Evolutionary conservation across 2,797 vertebrate genomes (phyloP).

Genomic region (Rhinoraja longicauda): DNA sequence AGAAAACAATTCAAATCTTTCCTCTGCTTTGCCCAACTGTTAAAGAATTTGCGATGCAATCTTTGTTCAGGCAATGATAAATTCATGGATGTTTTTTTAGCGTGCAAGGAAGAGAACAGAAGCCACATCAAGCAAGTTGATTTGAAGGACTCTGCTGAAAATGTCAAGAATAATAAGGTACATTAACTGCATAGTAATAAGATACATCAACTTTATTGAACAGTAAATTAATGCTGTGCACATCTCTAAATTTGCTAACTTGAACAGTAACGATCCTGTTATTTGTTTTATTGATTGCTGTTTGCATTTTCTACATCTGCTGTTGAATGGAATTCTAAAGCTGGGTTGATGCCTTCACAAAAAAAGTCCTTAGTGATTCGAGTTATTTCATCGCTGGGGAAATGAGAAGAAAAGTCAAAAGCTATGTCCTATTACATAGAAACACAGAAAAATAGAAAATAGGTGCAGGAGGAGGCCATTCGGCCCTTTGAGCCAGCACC

Average conservation of each 20-base stretch:
- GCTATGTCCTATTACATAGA: neutral
- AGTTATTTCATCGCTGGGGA: neutral
- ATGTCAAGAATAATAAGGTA: conserved; percentile 20
- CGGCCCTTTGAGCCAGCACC: no score
- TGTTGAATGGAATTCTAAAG: neutral
- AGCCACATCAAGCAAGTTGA: neutral
- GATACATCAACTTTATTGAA: neutral
- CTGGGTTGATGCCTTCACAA: neutral
- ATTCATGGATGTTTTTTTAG: neutral
- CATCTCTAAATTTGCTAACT: neutral
- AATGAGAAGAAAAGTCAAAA: neutral
- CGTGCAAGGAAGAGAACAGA: neutral
- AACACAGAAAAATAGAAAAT: no score
- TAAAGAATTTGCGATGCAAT: neutral
- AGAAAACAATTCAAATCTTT: conserved; percentile 13
- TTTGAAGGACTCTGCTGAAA: neutral
- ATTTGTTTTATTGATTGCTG: neutral
- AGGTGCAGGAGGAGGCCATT: no score
- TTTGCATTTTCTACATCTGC: neutral
- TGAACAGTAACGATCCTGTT: neutral
- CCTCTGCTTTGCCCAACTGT: conserved; percentile 10
- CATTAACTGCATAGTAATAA: conserved; percentile 9
- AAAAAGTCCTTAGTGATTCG: no score
- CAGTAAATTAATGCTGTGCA: neutral
- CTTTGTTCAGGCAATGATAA: conserved; percentile 1